Base-by-base conservation (phyloP, 2,888 invertebrate species). In the Conchocele bisecta region DNA sequence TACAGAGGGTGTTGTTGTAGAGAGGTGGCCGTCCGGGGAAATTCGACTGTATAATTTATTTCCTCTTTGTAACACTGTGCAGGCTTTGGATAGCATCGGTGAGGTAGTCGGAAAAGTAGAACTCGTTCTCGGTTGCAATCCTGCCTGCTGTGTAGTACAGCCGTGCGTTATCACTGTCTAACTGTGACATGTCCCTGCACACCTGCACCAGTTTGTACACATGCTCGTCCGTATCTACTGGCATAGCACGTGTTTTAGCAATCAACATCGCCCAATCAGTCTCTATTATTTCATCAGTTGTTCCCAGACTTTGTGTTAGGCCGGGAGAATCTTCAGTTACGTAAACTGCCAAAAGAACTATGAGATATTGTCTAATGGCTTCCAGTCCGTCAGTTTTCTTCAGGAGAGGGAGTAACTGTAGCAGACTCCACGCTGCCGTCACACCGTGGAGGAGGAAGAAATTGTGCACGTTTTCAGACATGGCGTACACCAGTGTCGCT, bases 401-500 rank as follows among this genome's bases (percentile, higher is more conserved):
- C 15, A 79, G 39, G 11, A 73, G 3, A 1, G 69, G 69, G 2
- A 79, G 41, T 1, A 79, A 50, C 37, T 72, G 61, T 26, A 48
- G 17, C 3, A 79, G 28, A 1, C 64, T 44, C 75, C 75, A 79
- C 3, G 69, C 60, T 28, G 64, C 58, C 4, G 79, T 79, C 3
- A 79, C 72, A 28, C 79, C 75, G 37, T 79, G 79, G 11, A 79
- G 57, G 7, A 79, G 48, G 48, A 79, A 72, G 58, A 79, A 79
- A 37, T 79, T 60, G 41, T 79, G 75, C 44, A 35, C 50, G 13
- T 9, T 28, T 22, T 64, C 64, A 0, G 72, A 48, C 24, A 70
- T 33, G 3, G 64, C 53, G 41, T 70, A 72, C 13, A 67, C 75
- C 4, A 56, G 50, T n/a, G 70, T 29, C 11, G 59, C 37, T 59